Evolutionary conservation across 2,113 vertebrate species (phyloP), one percentile per base, ranked within the genome.

Genomic region (Numida meleagris): DNA sequence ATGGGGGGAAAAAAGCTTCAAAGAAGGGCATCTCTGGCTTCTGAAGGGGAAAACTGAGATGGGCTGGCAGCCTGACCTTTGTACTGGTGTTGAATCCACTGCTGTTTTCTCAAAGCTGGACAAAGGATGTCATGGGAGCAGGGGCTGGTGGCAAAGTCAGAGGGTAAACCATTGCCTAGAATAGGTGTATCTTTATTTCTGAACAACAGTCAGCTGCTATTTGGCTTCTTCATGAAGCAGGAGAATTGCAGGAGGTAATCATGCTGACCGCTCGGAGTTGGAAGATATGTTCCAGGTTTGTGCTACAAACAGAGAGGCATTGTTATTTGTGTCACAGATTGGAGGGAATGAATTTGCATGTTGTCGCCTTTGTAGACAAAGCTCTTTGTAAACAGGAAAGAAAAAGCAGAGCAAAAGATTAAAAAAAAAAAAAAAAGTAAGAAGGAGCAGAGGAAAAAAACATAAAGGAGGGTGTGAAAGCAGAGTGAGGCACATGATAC

Each of bases 291-390:
- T 14, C n/a, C 66, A 45, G 46, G 2, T 31, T 11, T 24, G 7
- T 14, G 4, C 10, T 13, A 3, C 36, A 2, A 4, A 36, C 2
- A 27, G 29, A 0, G 15, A 31, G 19, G 5, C 6, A 0, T 27
- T 25, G 34, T 36, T 17, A 12, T 3, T 5, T 3, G 24, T 19
- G 33, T 29, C 42, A 1, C 2, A 2, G 72, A 5, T 5, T 3
- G 6, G 33, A 20, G 51, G 71, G 51, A 19, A 1, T 10, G 16
- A 12, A 16, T n/a, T 23, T 48, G 42, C 25, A 12, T 3, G 31
- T 62, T 17, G 1, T 0, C 24, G 55, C 46, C 31, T 42, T 29
- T 10, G 0, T 0, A 53, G 43, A 9, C 7, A 34, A 21, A 21
- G 33, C 11, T 51, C 18, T 1, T 14, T 36, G 19, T 5, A 43